Conservation (phyloP, 1,140 invertebrate genomes). For the Anastrepha obliqua region DNA sequence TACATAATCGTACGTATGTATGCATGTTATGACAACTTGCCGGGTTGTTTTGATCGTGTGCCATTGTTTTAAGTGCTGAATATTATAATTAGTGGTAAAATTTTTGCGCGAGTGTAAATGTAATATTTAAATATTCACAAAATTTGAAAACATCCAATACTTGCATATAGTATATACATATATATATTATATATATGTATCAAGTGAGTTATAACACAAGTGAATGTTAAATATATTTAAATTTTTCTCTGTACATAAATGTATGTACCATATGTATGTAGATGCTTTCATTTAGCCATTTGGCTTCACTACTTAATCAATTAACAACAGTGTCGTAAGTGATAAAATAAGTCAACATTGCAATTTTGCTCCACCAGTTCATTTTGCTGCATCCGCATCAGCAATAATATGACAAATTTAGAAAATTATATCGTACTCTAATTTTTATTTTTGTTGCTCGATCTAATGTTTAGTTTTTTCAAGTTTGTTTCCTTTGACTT, state of each 20-base stretch:
- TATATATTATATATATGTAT: background rate
- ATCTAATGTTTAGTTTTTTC: no score
- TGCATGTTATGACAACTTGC: conserved; percentile 1
- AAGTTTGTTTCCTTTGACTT: no score
- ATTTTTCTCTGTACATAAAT: background rate
- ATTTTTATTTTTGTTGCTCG: background rate
- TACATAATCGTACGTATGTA: background rate
- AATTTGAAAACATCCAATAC: background rate
- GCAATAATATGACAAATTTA: conserved; percentile 4
- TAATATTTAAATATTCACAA: background rate
- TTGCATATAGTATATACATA: background rate
- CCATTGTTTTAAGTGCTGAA: background rate
- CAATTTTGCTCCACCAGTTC: background rate
- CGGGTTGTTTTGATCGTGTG: conserved; percentile 39
- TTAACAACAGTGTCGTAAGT: background rate
- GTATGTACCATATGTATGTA: background rate
- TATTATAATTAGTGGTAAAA: background rate
- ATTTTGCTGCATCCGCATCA: background rate
- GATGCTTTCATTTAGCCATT: background rate
- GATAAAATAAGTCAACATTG: background rate
- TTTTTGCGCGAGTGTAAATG: background rate
- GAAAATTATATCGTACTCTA: background rate
- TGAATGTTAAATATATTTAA: background rate
- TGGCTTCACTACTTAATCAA: background rate
- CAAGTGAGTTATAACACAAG: conserved; percentile 15